These are phyloP conservation scores for Nebria salina DNA, from an alignment of 2,888 invertebrate genomes.

Conservation along the genomic window DNA sequence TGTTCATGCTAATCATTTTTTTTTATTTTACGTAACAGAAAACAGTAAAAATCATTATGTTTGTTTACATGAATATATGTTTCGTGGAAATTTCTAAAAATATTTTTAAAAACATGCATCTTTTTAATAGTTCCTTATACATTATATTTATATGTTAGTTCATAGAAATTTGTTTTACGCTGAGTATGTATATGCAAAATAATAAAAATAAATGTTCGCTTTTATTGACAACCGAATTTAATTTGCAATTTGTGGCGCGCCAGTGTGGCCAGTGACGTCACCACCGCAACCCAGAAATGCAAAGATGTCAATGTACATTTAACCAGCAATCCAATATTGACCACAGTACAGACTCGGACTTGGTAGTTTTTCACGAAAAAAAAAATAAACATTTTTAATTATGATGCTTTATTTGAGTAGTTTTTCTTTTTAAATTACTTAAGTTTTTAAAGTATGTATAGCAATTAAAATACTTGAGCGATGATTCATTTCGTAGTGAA, in stretches of 20 bases:
- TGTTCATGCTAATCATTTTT: no score
- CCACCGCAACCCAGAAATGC: not conserved
- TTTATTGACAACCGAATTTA: not conserved
- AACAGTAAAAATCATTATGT: no score
- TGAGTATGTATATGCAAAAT: not conserved
- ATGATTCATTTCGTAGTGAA: not conserved
- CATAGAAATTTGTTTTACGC: no score
- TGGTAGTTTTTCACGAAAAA: not conserved
- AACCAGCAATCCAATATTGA: not conserved
- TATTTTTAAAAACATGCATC: no score
- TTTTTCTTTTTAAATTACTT: not conserved
- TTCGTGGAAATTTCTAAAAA: no score
- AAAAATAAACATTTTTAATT: not conserved
- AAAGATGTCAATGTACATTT: not conserved
- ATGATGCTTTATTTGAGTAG: not conserved
- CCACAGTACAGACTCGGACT: not conserved
- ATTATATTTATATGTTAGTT: no score
- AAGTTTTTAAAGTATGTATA: not conserved
- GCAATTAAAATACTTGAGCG: not conserved
- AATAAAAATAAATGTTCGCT: not conserved
- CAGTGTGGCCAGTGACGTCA: not conserved
- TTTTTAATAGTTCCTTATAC: no score
- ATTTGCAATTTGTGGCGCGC: not conserved
- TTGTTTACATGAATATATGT: no score
- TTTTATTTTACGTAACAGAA: no score